A percentile compares a stretch with the other conserved stretches of the same genome.
Evolutionary conservation across 2,888 invertebrate genomes (phyloP).

Genomic region (Hoplodrina ambigua): DNA sequence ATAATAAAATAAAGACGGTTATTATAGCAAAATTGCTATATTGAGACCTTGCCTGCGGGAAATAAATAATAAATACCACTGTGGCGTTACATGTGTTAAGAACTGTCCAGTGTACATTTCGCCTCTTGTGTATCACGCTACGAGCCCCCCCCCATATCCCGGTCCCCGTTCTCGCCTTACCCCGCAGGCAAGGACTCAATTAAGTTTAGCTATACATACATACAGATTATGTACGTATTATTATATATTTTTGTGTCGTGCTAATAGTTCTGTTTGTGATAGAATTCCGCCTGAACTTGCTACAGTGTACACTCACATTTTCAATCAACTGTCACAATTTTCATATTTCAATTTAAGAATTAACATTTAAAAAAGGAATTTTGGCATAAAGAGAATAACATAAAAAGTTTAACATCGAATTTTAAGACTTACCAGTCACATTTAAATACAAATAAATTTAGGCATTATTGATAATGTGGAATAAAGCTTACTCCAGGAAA

Average conservation of each 20-base stretch:
- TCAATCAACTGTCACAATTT: slow-evolving; percentile 7
- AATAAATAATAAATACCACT: too few species aligned
- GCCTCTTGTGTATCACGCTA: too few species aligned
- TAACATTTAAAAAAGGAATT: slow-evolving; percentile 30
- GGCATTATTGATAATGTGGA: slow-evolving; percentile 39
- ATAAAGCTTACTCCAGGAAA: slow-evolving; percentile 33
- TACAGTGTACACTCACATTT: slow-evolving; percentile 8
- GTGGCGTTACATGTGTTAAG: too few species aligned
- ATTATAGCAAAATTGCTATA: too few species aligned
- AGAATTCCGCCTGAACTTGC: slow-evolving; percentile 1
- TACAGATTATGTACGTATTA: slow-evolving; percentile 9
- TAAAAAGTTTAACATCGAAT: slow-evolving; percentile 22
- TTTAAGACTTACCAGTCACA: slow-evolving; percentile 23
- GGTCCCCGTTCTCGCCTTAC: too few species aligned
- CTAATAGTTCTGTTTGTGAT: slow-evolving; percentile 3
- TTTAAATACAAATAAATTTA: slow-evolving; percentile 43
- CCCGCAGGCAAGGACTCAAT: too few species aligned
- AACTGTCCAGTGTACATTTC: too few species aligned
- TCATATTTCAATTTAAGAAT: slow-evolving; percentile 16
- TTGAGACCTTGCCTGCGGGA: too few species aligned
- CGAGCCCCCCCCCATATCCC: too few species aligned
- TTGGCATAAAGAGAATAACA: slow-evolving; percentile 57
- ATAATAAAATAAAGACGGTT: background rate
- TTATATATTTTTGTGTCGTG: slow-evolving; percentile 1
- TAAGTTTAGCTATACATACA: background rate